Evolutionary conservation across 2,113 vertebrate genomes (phyloP), one percentile per base, ranked within the genome.

Genomic region (Acrocephalus kingi): DNA sequence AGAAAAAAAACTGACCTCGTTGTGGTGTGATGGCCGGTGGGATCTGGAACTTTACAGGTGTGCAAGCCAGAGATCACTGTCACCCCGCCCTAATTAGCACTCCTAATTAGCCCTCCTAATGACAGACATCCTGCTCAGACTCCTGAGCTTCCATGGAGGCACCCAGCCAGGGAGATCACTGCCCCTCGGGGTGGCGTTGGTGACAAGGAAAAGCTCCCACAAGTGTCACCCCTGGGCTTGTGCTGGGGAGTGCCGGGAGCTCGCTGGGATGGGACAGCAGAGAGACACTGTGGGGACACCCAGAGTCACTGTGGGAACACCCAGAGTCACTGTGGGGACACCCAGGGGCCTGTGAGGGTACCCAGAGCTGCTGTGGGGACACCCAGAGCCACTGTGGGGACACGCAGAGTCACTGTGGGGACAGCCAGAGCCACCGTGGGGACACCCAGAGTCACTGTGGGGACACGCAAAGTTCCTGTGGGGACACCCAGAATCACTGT

Each of bases 141-240:
- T 4, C 58, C 30, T 49, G 67, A 68, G 84, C 56, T 83, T 22
- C 48, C 21, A 55, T 4, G 67, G 67, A n/a, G 33, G 30, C 63
- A 18, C 33, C 67, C 39, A 22, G 31, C 31, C 3, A 4, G 39
- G 59, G 85, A 39, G 21, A 8, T 11, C 0, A 0, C 35, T 0
- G 9, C 18, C 2, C 11, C 59, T 64, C 3, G 0, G 30, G 10
- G 49, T 0, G 1, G 33, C 5, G 45, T 12, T 0, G 4, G n/a
- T 15, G 66, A 11, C 7, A 21, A 31, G 33, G 85, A 43, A 11
- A 33, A 77, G 20, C 58, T 39, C 22, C 27, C 17, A n/a, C 4
- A 3, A 3, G 9, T 4, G 6, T 37, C 2, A 1, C 1, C 6
- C 35, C 11, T 3, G 4, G 25, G 7, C 27, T 39, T 28, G 33